phyloP scores from a whole-genome alignment of 2,888 invertebrate species.

The Cantharis nigra region DNA sequence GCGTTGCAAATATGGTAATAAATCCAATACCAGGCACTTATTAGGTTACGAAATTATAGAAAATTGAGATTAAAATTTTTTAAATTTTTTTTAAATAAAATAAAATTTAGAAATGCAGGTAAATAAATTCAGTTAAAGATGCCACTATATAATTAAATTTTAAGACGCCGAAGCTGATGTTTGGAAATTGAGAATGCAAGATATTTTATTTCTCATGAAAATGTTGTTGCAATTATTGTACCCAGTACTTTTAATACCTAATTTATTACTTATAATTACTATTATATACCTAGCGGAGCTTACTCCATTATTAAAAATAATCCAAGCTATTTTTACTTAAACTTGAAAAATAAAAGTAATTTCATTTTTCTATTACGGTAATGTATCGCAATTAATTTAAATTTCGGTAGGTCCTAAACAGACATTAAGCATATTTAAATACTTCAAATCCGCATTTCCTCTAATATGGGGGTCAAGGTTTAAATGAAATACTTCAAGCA shows the following conservation, averaged over 20 bases:
- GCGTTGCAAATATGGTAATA: neutral
- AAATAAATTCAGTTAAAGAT: neutral
- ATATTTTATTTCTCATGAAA: neutral
- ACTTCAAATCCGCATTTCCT: neutral
- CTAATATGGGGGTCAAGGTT: neutral
- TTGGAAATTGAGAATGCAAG: neutral
- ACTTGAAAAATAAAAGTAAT: neutral
- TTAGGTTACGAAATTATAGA: neutral
- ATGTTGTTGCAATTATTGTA: neutral
- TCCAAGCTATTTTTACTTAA: no score
- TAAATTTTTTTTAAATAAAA: neutral
- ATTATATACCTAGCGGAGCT: neutral
- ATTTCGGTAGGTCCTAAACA: neutral
- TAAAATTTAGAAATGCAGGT: neutral
- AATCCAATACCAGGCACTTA: neutral
- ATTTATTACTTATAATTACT: neutral
- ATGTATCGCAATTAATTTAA: neutral
- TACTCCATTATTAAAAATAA: neutral
- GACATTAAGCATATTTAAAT: neutral
- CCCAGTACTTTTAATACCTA: neutral
- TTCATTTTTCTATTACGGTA: neutral
- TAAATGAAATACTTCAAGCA: neutral
- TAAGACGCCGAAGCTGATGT: neutral
- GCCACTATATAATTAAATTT: neutral
- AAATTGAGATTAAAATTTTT: neutral